Evolutionary conservation across 2,888 invertebrate genomes (phyloP).

Genomic region (Halictus quadricinctus): DNA sequence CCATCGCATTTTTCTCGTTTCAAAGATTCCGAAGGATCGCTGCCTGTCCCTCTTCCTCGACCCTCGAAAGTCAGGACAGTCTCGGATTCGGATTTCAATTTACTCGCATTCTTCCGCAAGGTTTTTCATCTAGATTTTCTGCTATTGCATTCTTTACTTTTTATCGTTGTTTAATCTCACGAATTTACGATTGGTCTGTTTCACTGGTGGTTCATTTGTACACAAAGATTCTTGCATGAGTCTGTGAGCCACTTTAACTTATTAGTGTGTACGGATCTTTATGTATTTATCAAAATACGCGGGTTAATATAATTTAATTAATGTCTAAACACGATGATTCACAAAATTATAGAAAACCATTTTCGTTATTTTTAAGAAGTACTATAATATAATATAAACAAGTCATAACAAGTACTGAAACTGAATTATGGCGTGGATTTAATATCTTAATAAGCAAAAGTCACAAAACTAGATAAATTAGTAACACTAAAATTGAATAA

Average conservation of each 20-base stretch:
- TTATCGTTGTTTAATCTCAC: not conserved
- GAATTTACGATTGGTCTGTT: not conserved
- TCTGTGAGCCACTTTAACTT: not conserved
- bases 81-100: not conserved
- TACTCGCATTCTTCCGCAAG: not conserved
- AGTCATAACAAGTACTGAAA: too few species aligned
- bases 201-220: not conserved
- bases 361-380: too few species aligned
- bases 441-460: not conserved
- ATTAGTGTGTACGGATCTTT: not conserved
- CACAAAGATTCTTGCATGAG: not conserved
- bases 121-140: not conserved
- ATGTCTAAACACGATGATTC: too few species aligned
- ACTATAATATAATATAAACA: too few species aligned
- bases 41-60: constrained; percentile 21
- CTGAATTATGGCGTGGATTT: not conserved
- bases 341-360: too few species aligned
- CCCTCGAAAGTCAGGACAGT: not conserved
- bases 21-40: not conserved
- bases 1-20: constrained; percentile 31
- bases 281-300: not conserved
- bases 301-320: not conserved
- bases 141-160: not conserved
- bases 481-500: not conserved
- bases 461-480: too few species aligned